Conservation (phyloP, 2,113 vertebrate genomes). For the Baryphthengus martii region DNA sequence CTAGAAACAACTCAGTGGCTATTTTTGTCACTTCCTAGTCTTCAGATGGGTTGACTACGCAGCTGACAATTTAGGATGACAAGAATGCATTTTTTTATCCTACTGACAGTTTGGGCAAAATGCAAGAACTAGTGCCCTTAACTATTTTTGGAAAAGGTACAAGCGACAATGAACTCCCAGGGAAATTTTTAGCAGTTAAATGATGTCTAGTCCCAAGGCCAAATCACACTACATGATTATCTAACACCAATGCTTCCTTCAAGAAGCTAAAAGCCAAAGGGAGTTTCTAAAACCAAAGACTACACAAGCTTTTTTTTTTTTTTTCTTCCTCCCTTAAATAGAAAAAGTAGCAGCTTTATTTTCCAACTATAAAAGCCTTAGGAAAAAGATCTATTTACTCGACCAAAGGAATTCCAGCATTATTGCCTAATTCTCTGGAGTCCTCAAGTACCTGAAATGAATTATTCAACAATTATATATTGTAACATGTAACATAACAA, state of each 20-base stretch:
- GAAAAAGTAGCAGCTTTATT: not conserved
- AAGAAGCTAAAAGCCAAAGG: not conserved
- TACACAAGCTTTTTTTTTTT: not conserved
- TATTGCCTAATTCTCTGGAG: not conserved
- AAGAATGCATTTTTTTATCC: not conserved
- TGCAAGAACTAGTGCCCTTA: not conserved
- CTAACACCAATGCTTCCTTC: not conserved
- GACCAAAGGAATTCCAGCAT: not conserved
- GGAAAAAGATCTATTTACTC: not conserved
- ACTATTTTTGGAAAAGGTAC: not conserved
- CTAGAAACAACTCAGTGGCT: not conserved
- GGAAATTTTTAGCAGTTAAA: not conserved
- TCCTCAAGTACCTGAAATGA: not conserved
- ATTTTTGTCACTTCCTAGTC: not conserved
- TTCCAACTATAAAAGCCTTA: not conserved
- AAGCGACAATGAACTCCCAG: not conserved
- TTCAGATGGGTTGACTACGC: not conserved
- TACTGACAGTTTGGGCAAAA: not conserved
- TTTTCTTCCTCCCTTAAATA: too few relatives aligned
- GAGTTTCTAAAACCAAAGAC: not conserved
- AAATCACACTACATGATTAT: not conserved
- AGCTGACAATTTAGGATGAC: not conserved
- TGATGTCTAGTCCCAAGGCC: not conserved
- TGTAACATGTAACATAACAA: not conserved
- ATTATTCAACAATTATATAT: not conserved